A percentile compares a stretch with the other conserved stretches of the same genome.
phyloP scores from a whole-genome alignment of 2,888 invertebrate species.

The Metellina segmentata region DNA sequence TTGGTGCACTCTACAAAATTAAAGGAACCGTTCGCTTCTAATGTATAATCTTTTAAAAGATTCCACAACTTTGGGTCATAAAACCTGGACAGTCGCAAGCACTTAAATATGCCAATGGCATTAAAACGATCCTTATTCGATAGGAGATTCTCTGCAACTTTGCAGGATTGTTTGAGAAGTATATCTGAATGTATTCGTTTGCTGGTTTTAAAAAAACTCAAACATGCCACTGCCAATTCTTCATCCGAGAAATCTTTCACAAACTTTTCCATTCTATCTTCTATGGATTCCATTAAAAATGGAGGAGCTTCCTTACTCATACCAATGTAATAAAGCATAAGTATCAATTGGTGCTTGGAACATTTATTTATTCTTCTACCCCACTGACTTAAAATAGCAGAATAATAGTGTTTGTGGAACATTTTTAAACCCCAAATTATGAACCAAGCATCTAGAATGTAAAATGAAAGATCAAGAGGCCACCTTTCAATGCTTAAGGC shows the following conservation, averaged over 20 bases:
- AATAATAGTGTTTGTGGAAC: slow-evolving; percentile 53
- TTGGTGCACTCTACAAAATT: slow-evolving; percentile 74
- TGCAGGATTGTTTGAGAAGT: slow-evolving; percentile 24
- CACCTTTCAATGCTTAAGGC: slow-evolving; percentile 63
- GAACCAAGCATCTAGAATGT: slow-evolving; percentile 72
- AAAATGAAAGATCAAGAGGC: slow-evolving; percentile 60
- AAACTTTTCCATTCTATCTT: slow-evolving; percentile 50
- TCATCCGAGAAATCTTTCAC: slow-evolving; percentile 40
- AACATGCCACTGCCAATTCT: slow-evolving; percentile 62
- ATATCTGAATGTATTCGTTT: slow-evolving; percentile 39
- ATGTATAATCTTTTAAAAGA: slow-evolving; percentile 34
- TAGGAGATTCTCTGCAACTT: slow-evolving; percentile 50
- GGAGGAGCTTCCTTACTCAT: slow-evolving; percentile 54
- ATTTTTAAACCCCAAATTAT: slow-evolving; percentile 57
- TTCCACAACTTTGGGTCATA: slow-evolving; percentile 45
- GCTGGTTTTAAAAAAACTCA: slow-evolving; percentile 69
- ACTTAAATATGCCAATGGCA: slow-evolving; percentile 65
- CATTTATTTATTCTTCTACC: slow-evolving; percentile 52
- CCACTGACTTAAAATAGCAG: slow-evolving; percentile 49
- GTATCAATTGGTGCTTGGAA: slow-evolving; percentile 58
- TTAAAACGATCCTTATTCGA: slow-evolving; percentile 60
- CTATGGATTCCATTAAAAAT: slow-evolving; percentile 54
- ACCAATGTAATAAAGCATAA: slow-evolving; percentile 69
- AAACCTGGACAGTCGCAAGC: slow-evolving; percentile 43
- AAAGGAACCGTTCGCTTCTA: slow-evolving; percentile 37